phyloP scores from a whole-genome alignment of 1,140 invertebrate genomes.

The Trinorchestia longiramus region DNA sequence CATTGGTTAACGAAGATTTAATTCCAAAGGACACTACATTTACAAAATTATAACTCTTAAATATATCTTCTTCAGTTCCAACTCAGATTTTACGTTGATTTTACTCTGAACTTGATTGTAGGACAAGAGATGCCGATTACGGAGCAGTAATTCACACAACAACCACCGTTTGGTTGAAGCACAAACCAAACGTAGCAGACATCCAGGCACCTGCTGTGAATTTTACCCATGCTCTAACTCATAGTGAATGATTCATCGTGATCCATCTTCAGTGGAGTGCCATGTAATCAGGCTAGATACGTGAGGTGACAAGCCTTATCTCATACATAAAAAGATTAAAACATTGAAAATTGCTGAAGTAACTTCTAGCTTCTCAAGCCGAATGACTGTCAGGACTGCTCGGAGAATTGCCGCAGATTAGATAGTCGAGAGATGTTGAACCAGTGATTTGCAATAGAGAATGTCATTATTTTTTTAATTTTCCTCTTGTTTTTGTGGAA shows the following conservation, averaged over 20 bases:
- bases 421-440: slow-evolving; percentile 33
- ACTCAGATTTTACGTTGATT: no score
- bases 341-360: neutral
- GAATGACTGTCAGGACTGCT: slow-evolving; percentile 4
- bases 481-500: neutral
- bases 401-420: slow-evolving; percentile 14
- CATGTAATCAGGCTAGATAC: neutral
- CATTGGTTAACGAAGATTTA: no score
- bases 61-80: no score
- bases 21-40: no score
- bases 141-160: no score
- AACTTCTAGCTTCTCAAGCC: neutral
- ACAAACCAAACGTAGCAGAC: neutral
- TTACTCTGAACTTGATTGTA: no score
- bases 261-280: slow-evolving; percentile 13
- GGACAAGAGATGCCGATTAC: no score
- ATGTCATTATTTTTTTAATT: neutral
- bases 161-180: no score
- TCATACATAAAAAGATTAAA: slow-evolving; percentile 21
- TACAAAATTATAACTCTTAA: no score
- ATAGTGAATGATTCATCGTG: neutral
- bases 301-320: slow-evolving; percentile 29
- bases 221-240: neutral
- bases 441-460: slow-evolving; percentile 42
- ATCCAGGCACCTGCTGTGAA: neutral